Percentiles rank a stretch among this genome's conserved stretches.
Evolutionary conservation across 1,140 invertebrate species (phyloP).

Genomic region (Zophobas atratus): DNA sequence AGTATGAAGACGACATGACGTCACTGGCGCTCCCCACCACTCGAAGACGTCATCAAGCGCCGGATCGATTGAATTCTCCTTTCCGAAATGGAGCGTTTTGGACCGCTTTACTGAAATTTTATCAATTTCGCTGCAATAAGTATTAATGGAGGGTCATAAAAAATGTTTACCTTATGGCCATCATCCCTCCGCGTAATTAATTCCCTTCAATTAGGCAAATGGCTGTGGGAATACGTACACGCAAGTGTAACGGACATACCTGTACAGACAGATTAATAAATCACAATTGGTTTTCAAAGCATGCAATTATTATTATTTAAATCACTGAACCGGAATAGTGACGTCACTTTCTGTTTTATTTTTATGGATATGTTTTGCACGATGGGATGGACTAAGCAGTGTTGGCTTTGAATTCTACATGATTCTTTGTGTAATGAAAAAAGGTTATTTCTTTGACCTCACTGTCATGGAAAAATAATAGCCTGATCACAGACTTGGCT

Average conservation of each 20-base stretch:
- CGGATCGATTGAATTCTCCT: slow-evolving; percentile 24
- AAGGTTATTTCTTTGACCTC: slow-evolving; percentile 2
- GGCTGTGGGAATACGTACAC: not conserved
- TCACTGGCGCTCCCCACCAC: slow-evolving; percentile 34
- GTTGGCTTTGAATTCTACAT: slow-evolving; percentile 4
- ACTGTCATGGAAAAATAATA: not conserved
- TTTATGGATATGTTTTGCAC: not conserved
- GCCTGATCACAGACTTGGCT: not conserved
- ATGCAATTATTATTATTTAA: not conserved
- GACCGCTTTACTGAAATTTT: not conserved
- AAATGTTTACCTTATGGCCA: no score
- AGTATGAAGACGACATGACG: slow-evolving; percentile 43
- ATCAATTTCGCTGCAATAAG: no score
- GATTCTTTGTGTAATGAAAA: slow-evolving; percentile 3
- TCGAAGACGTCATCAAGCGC: slow-evolving; percentile 38
- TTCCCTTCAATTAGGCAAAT: not conserved
- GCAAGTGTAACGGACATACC: not conserved
- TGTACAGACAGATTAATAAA: no score
- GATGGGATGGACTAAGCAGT: not conserved
- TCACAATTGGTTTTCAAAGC: no score
- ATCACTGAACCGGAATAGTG: slow-evolving; percentile 14
- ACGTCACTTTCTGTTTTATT: slow-evolving; percentile 5
- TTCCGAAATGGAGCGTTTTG: slow-evolving; percentile 12
- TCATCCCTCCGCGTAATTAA: no score
- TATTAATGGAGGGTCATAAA: no score